These are phyloP conservation scores for Actenoides hombroni DNA, from an alignment of 2,113 vertebrate species.

Conservation along the genomic window DNA sequence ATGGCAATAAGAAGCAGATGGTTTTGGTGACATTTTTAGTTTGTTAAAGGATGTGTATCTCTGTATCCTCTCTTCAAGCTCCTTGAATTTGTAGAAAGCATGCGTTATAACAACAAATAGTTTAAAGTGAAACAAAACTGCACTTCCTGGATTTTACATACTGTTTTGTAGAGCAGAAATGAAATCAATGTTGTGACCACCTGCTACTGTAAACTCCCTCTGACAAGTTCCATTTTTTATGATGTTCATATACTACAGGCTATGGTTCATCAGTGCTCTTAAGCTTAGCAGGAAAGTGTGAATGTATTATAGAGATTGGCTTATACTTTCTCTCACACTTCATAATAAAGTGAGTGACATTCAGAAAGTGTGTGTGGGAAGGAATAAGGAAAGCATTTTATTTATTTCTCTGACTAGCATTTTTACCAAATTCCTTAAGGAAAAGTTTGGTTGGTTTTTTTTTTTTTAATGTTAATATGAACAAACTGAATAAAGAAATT, in stretches of 20 bases:
- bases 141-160: neutral
- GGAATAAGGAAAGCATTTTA: neutral
- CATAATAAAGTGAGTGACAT: neutral
- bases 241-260: neutral
- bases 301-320: neutral
- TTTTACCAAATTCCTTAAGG: neutral
- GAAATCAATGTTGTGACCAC: neutral
- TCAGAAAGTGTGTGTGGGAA: fast-evolving
- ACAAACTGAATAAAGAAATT: neutral
- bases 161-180: neutral
- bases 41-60: neutral
- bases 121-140: neutral
- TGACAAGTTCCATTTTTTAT: neutral
- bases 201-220: neutral
- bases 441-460: neutral
- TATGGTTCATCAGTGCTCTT: neutral
- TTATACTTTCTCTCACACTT: neutral
- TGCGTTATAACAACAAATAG: neutral
- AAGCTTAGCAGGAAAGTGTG: neutral
- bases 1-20: neutral
- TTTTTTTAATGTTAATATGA: neutral
- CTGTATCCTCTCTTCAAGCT: neutral
- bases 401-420: neutral
- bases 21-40: neutral
- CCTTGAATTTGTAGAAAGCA: neutral